Base-by-base conservation (phyloP, 2,113 vertebrate genomes). In the Hemibagrus wyckioides region DNA sequence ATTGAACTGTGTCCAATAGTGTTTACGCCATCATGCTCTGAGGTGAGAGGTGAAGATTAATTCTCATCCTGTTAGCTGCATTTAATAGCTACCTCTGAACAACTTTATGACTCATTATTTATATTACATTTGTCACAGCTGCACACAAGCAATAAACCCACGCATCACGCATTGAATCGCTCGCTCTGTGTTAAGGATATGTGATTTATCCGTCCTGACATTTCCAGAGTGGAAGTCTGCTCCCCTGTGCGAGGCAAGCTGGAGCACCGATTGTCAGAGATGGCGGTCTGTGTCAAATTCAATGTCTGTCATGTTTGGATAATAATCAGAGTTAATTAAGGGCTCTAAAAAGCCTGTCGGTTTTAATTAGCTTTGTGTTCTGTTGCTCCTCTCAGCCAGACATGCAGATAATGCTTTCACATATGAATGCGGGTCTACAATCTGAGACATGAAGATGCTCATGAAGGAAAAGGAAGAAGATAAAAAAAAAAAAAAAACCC, bases 291-390 rank as follows among this genome's bases (percentile, higher is more conserved):
- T 95, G 94, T 93, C 92, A 92, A 95, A 94, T 95, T 94, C 94
- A 92, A 93, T 94, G 93, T 93, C 94, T 95, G 94, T 94, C 94
- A 95, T 93, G 93, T 95, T 94, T 93, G 90, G 92, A 95, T 95
- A 94, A 94, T 94, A 91, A 93, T 93, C 92, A 90, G 90, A 84
- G 90, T 95, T 96, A 95, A 96, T 96, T 95, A 94, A 93, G 93
- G 92, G 91, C 95, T 95, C 93, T 94, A 93, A 95, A 94, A 95
- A 94, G 93, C 92, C 93, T 93, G 94, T 95, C 95, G 93, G 93
- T 93, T 95, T 95, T 94, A 92, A 94, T 95, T 89, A 89, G 79
- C 85, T 80, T 88, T 73, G 87, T 67, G 84, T 79, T 87, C 83
- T 63, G 69, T 13, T 39, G 85, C 85, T 71, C 50, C 28, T 83